Evolutionary conservation across 2,113 vertebrate species (phyloP).

Genomic region (Nycticebus coucang): DNA sequence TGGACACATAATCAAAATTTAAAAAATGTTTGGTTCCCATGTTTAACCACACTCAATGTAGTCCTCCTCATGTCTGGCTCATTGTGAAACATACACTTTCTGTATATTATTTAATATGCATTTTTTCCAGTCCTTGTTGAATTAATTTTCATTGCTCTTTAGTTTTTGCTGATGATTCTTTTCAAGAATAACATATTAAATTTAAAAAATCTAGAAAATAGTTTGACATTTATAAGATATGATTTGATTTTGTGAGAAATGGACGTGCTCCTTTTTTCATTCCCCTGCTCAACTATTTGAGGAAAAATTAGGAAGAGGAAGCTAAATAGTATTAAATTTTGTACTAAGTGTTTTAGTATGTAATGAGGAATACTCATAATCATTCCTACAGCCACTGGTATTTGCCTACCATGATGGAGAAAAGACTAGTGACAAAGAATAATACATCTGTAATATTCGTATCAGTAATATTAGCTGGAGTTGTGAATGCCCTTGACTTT

Average conservation of each 20-base stretch:
- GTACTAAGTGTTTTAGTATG: not conserved
- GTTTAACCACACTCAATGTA: not conserved
- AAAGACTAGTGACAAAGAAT: not conserved
- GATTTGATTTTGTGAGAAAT: slow-evolving; percentile 38
- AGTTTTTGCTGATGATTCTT: slow-evolving; percentile 22
- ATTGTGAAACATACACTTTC: not conserved
- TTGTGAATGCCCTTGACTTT: not conserved
- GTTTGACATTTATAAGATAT: slow-evolving; percentile 42
- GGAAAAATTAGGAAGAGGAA: not conserved
- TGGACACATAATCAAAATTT: not conserved
- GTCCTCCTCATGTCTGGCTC: not conserved
- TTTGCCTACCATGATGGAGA: not conserved
- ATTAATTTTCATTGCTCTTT: slow-evolving; percentile 45
- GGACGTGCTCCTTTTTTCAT: not conserved
- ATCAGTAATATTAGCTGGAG: not conserved
- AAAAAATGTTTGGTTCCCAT: not conserved
- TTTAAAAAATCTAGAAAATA: not conserved
- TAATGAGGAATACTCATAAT: not conserved
- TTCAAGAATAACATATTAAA: not conserved
- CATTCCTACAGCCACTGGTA: not conserved
- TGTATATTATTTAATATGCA: not conserved
- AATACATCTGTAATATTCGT: not conserved
- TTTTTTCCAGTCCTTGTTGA: slow-evolving; percentile 31
- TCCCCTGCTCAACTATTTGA: not conserved
- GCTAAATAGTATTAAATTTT: not conserved